phyloP scores from a whole-genome alignment of 1,140 invertebrate species.

The Homarus americanus region DNA sequence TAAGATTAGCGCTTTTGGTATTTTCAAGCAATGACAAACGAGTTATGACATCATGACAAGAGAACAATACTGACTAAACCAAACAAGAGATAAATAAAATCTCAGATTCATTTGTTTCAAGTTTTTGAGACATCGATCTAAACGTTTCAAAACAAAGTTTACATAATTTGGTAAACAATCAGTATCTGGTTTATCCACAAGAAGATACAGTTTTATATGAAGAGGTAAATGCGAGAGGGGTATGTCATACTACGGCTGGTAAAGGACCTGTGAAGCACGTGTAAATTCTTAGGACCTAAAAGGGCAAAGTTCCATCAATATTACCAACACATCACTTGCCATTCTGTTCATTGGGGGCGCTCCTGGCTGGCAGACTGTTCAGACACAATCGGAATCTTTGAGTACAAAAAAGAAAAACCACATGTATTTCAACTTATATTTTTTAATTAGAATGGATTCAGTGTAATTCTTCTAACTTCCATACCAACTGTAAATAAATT shows the following conservation, averaged over 20 bases:
- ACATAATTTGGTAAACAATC: not conserved
- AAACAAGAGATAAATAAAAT: not conserved
- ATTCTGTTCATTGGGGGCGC: conserved; percentile 59
- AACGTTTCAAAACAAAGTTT: not conserved
- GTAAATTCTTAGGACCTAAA: conserved; percentile 18
- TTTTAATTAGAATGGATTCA: no score
- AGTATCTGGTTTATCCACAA: not conserved
- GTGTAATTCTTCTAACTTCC: no score
- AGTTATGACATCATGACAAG: no score
- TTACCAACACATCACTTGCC: conserved; percentile 68
- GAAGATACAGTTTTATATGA: not conserved
- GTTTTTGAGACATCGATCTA: not conserved
- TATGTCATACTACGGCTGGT: conserved; percentile 4
- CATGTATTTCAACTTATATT: no score
- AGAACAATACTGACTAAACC: no score
- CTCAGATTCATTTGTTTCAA: not conserved
- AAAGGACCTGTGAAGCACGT: not conserved
- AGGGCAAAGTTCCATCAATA: conserved; percentile 52
- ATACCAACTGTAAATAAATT: no score
- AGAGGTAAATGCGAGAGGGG: not conserved
- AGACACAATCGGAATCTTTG: conserved; percentile 3
- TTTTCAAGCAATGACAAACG: not conserved
- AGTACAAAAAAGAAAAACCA: not conserved
- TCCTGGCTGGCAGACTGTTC: conserved; percentile 9
- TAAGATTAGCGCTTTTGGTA: not conserved